Conservation (phyloP, 2,888 invertebrate genomes). For the Pecten maximus region DNA sequence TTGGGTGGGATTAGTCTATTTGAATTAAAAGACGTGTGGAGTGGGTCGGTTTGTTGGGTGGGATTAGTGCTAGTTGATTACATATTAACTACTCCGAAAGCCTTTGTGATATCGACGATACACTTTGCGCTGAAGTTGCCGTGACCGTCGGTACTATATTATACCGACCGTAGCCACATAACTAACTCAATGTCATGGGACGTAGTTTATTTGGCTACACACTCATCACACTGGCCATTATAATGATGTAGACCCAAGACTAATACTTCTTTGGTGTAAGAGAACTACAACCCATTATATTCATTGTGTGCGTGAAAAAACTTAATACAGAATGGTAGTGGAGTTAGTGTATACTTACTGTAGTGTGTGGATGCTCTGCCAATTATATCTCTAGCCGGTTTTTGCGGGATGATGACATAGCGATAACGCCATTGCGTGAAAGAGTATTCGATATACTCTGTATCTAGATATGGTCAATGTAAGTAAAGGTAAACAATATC, state of each 20-base stretch:
- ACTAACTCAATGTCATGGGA: background rate
- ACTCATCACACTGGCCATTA: background rate
- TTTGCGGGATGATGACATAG: background rate
- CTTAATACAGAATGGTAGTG: background rate
- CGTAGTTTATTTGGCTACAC: background rate
- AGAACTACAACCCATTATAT: background rate
- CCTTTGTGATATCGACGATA: background rate
- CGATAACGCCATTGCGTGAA: background rate
- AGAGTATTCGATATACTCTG: background rate
- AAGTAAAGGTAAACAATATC: too few species aligned
- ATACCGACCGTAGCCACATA: background rate
- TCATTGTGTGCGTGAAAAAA: conserved; percentile 9
- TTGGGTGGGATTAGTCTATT: too few species aligned
- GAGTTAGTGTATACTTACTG: background rate
- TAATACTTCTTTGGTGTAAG: background rate
- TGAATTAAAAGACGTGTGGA: too few species aligned
- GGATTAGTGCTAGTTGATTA: too few species aligned
- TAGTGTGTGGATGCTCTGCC: background rate
- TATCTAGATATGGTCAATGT: too few species aligned
- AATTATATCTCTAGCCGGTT: background rate
- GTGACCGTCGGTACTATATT: background rate
- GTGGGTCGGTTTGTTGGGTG: too few species aligned
- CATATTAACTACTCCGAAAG: too few species aligned
- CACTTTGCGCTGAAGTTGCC: background rate
- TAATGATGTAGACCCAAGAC: background rate